Base-by-base conservation (phyloP, 2,888 invertebrate species). In the Cylloceria caligata region DNA sequence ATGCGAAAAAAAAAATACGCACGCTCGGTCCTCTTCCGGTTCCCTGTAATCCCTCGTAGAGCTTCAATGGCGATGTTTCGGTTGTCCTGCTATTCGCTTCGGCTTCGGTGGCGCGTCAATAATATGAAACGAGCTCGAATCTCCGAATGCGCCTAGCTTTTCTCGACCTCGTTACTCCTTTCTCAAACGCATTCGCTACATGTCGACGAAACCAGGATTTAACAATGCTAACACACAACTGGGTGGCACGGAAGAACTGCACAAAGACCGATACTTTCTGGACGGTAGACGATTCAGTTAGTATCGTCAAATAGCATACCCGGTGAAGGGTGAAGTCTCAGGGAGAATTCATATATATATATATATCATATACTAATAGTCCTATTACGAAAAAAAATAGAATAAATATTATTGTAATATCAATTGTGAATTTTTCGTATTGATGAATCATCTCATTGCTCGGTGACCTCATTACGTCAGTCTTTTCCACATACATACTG, bases 131-230 rank as follows among this genome's bases (percentile, higher is more conserved):
- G 47, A 81, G 19, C n/a, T 71, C 49, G 74, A 73, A 65, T 52
- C 71, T 52, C 60, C 77, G 62, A 74, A 34, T 19, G 16, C 57
- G 60, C 77, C 74, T 74, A 60, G 65, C 83, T 85, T 84, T 69
- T 80, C 83, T 84, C 83, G 84, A 86, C 84, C 81, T 85, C 71
- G 62, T 78, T 73, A 72, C 64, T 64, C 36, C 52, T 55, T 69
- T 62, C 73, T 36, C 62, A 34, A 49, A 34, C 30, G 36, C 73
- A 64, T 64, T 74, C 49, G 39, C 62, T 34, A 36, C 49, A 36
- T 62, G 60, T 36, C 62, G 73, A 74, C 36, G 49, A 34, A 64
- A 19, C 52, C 36, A 36, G 39, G 68, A 52, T 39, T 39, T 55
- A 69, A 69, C 68, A 24, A 52, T n/a, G 27, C 24, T 39, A 55